These are phyloP conservation scores for Sebastes fasciatus DNA, from an alignment of 2,113 vertebrate genomes.

Conservation along the genomic window DNA sequence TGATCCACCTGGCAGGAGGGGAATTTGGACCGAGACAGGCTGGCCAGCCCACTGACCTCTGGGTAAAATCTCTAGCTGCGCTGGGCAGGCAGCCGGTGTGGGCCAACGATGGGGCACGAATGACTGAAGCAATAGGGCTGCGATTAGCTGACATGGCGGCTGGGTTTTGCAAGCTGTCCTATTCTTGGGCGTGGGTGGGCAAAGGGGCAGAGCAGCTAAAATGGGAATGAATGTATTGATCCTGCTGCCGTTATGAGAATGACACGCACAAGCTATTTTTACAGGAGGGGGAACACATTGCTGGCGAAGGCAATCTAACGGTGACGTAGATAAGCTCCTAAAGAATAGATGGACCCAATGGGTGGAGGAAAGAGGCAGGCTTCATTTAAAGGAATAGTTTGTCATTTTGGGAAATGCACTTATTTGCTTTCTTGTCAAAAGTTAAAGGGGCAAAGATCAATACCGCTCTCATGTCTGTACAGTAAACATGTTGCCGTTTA, in stretches of 20 bases:
- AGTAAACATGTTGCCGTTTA: neutral
- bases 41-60: conserved; percentile 78
- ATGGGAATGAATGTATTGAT: conserved; percentile 85
- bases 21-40: conserved; percentile 68
- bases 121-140: conserved; percentile 75
- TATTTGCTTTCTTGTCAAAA: neutral
- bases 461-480: neutral
- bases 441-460: neutral
- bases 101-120: conserved; percentile 63
- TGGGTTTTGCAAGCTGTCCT: conserved; percentile 86
- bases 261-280: conserved; percentile 84
- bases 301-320: conserved; percentile 73
- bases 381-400: conserved; percentile 11
- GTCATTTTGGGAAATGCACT: neutral
- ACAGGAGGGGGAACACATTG: conserved; percentile 77
- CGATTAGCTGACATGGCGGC: conserved; percentile 83
- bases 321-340: conserved; percentile 78
- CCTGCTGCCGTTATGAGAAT: conserved; percentile 77
- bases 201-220: conserved; percentile 75
- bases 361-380: neutral
- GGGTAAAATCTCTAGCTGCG: conserved; percentile 74
- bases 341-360: conserved; percentile 25
- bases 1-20: conserved; percentile 78
- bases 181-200: conserved; percentile 73
- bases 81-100: conserved; percentile 66